Evolutionary conservation across 2,797 vertebrate species (phyloP), one percentile per base, ranked within the genome.

Genomic region (Leptoclinus maculatus): DNA sequence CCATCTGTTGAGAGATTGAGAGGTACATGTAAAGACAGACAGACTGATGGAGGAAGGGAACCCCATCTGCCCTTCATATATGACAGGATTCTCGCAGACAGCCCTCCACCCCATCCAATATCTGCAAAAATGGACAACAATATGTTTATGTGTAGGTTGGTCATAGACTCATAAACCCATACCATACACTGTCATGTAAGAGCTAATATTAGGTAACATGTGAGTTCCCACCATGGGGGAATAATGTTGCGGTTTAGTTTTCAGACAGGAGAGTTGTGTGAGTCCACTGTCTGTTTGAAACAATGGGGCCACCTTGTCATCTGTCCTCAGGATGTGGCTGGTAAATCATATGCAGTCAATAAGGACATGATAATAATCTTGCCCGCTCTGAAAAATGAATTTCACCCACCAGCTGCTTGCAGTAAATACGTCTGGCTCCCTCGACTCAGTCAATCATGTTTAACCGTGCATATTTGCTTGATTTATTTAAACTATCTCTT

Each of bases 1-100:
- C 93, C 93, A 92, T 95, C 93, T 94, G 93, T 92, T 91, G 70
- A 71, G 66, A 89, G 80, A 82, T 60, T 59, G 36, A 36, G 77
- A 74, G 58, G 53, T 79, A 38, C 39, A 79, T 74, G 54, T 68
- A 77, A 79, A 83, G 80, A 82, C 62, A 78, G 68, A 54, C 27
- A 47, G 68, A 69, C 72, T 78, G 79, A 85, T 49, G 38, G 74
- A 68, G 81, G 77, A 82, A 83, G 83, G 72, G 74, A 81, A 80
- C 66, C 79, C 89, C 93, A 93, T 94, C 93, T 94, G 92, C 87
- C 89, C 74, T 69, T 71, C 86, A 76, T 74, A 66, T 76, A 76
- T 32, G 34, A 57, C 17, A 45, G 29, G 76, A 76, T 41, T 65
- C 66, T 58, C 66, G 66, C 53, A 66, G 58, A 74, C 43, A 75